phyloP scores from a whole-genome alignment of 2,113 vertebrate genomes.

The Chinchilla lanigera region DNA sequence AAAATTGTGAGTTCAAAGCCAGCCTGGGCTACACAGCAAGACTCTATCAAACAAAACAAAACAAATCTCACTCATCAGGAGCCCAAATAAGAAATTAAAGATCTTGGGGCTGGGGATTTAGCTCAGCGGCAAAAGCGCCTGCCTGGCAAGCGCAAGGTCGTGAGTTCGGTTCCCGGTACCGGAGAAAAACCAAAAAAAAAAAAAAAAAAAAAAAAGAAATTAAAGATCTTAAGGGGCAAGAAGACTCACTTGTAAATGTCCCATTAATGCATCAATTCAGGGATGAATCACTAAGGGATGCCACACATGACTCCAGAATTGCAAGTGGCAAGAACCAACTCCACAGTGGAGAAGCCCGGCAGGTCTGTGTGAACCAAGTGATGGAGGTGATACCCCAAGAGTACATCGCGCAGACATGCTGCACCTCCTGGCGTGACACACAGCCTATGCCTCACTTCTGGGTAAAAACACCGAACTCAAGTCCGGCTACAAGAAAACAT shows the following conservation, averaged over 20 bases:
- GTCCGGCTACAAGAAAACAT: background rate
- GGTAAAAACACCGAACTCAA: background rate
- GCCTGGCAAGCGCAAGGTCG: no score
- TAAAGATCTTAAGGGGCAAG: background rate
- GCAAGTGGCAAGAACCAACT: background rate
- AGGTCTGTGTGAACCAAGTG: background rate
- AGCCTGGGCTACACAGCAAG: background rate
- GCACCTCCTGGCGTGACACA: background rate
- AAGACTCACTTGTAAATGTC: background rate
- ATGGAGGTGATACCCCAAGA: background rate
- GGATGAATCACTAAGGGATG: background rate
- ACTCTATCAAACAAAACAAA: background rate
- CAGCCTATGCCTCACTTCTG: background rate
- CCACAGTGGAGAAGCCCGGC: background rate
- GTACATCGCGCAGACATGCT: background rate
- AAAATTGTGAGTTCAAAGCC: background rate
- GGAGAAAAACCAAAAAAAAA: no score
- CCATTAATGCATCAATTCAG: background rate
- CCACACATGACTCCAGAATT: background rate
- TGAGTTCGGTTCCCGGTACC: no score
- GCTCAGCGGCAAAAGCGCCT: no score
- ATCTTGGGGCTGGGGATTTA: no score
- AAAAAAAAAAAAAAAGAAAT: background rate
- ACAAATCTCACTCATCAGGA: background rate
- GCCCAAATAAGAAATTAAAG: background rate